These are phyloP conservation scores for Lithobius niger DNA, from an alignment of 1,140 invertebrate species.

Conservation along the genomic window DNA sequence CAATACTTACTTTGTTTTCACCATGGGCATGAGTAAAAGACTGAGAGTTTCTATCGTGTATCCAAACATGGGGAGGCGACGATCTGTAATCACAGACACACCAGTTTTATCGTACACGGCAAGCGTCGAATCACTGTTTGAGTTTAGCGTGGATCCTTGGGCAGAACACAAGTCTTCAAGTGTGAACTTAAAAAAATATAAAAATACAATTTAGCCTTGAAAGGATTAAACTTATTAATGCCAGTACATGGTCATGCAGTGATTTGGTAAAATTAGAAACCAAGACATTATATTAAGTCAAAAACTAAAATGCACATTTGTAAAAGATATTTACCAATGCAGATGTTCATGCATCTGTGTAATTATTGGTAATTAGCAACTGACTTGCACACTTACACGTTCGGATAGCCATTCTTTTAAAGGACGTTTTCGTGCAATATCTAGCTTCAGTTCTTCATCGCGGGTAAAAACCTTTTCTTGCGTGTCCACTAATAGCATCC, in stretches of 20 bases:
- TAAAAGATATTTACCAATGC: too few relatives aligned
- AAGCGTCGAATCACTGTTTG: conserved; percentile 20
- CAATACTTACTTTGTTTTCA: conserved; percentile 75
- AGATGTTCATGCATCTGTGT: too few relatives aligned
- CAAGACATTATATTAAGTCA: too few relatives aligned
- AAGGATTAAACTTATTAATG: too few relatives aligned
- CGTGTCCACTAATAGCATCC: conserved; percentile 96
- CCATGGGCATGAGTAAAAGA: conserved; percentile 88
- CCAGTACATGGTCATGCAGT: too few relatives aligned
- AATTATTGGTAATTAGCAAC: too few relatives aligned
- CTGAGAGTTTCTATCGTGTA: conserved; percentile 93
- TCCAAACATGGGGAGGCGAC: conserved; percentile 75
- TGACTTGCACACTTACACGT: too few relatives aligned
- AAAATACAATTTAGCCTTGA: too few relatives aligned
- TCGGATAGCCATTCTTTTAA: conserved; percentile 83
- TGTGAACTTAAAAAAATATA: conserved; percentile 40
- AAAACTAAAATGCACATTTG: too few relatives aligned
- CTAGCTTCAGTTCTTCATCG: conserved; percentile 82
- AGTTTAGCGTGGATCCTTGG: conserved; percentile 20
- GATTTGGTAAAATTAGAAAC: too few relatives aligned
- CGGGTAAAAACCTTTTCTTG: conserved; percentile 76
- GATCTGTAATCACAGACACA: conserved; percentile 49
- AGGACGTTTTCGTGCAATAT: conserved; percentile 73
- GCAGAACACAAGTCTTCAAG: conserved; percentile 47
- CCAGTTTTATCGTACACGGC: conserved; percentile 24